Conservation (phyloP, 2,888 invertebrate genomes). For the Limnephilus lunatus region DNA sequence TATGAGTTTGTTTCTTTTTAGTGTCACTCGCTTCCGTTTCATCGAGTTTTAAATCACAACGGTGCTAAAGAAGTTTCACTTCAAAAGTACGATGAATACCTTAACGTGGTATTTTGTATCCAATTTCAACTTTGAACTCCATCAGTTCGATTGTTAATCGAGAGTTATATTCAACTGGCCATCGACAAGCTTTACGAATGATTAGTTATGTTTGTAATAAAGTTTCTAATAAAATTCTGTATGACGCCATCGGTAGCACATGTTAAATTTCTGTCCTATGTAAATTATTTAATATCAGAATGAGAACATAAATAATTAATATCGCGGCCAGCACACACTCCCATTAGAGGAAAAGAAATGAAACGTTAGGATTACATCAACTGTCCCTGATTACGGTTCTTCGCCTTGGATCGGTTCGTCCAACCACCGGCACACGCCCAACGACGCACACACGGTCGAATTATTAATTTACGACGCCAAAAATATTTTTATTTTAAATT, state of each 20-base stretch:
- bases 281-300: neutral
- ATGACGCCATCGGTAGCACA: neutral
- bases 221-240: neutral
- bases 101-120: neutral
- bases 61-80: too few species aligned
- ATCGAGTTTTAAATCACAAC: too few species aligned
- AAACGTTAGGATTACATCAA: neutral
- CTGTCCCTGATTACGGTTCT: constrained; percentile 2
- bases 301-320: neutral
- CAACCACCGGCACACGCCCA: neutral
- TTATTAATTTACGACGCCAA: too few species aligned
- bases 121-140: neutral
- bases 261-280: neutral
- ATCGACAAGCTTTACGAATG: neutral
- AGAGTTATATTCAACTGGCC: neutral
- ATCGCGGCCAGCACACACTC: neutral
- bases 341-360: constrained; percentile 15
- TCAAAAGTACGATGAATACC: too few species aligned
- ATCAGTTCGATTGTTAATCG: neutral
- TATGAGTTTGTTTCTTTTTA: too few species aligned
- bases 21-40: too few species aligned
- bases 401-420: neutral
- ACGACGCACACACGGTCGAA: too few species aligned
- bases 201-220: neutral
- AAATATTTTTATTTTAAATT: too few species aligned